Evolutionary conservation across 1,140 invertebrate species (phyloP).

Genomic region (Hycleus phaleratus): DNA sequence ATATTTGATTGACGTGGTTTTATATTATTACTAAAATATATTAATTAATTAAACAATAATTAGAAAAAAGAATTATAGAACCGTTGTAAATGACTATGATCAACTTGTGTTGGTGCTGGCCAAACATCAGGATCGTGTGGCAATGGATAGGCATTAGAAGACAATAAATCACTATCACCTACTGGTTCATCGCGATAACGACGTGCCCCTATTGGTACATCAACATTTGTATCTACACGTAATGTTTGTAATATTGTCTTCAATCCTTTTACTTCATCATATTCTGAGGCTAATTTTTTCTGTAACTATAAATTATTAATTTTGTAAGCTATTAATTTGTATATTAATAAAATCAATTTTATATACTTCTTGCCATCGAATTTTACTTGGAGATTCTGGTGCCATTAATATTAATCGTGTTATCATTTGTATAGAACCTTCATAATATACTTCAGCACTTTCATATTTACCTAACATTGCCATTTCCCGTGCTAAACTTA

Average conservation of each 20-base stretch:
- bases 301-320: constrained; percentile 58
- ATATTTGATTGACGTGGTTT: constrained; percentile 28
- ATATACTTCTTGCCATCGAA: constrained; percentile 70
- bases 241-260: constrained; percentile 53
- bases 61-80: constrained; percentile 2
- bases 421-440: constrained; percentile 86
- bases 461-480: constrained; percentile 94
- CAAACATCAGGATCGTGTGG: constrained; percentile 79
- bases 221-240: constrained; percentile 30
- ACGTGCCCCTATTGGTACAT: constrained; percentile 33
- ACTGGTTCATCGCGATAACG: constrained; percentile 31
- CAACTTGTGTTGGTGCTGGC: constrained; percentile 79
- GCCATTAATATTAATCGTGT: constrained; percentile 75
- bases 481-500: constrained; percentile 88
- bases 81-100: constrained; percentile 54
- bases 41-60: constrained; percentile 1
- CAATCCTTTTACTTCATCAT: constrained; percentile 82
- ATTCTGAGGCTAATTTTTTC: constrained; percentile 82
- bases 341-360: background rate
- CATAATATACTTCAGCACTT: constrained; percentile 88
- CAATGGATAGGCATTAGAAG: constrained; percentile 44
- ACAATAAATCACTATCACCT: constrained; percentile 52
- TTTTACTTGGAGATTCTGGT: constrained; percentile 69
- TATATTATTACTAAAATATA: constrained; percentile 24
- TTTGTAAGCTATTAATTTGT: constrained; percentile 49